Conservation (phyloP, 1,140 invertebrate species). For the Nasonia longicornis region DNA sequence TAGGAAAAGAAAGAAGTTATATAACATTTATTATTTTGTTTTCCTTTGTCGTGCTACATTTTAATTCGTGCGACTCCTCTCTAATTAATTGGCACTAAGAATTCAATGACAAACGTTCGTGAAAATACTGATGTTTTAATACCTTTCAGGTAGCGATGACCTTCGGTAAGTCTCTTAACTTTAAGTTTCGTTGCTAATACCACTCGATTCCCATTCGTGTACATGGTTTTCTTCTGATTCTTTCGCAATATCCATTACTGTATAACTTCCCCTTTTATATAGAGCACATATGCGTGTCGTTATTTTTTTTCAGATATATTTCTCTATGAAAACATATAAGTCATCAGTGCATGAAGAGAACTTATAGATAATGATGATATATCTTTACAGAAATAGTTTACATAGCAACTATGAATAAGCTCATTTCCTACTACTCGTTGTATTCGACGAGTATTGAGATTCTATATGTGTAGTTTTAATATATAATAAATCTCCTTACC, state of each 20-base stretch:
- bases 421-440: not conserved
- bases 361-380: not conserved
- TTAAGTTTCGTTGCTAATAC: conserved; percentile 26
- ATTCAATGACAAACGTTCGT: conserved; percentile 52
- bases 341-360: conserved; percentile 13
- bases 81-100: conserved; percentile 57
- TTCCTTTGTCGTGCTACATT: conserved; percentile 14
- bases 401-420: conserved; percentile 19
- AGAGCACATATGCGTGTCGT: not conserved
- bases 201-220: conserved; percentile 1
- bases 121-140: conserved; percentile 59
- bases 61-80: conserved; percentile 14
- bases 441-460: not conserved
- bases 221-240: not conserved
- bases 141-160: conserved; percentile 32
- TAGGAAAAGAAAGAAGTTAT: conserved; percentile 6
- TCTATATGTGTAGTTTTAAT: not conserved
- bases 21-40: conserved; percentile 21
- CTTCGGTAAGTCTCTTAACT: conserved; percentile 25
- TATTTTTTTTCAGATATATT: not conserved
- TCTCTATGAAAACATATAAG: not conserved
- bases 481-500: conserved; percentile 10
- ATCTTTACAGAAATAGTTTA: conserved; percentile 31
- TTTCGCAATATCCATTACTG: conserved; percentile 1
- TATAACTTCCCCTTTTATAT: not conserved